Percentiles rank a stretch among this genome's conserved stretches.
Conservation (phyloP, 2,888 invertebrate species). For the Branchellion lobata region DNA sequence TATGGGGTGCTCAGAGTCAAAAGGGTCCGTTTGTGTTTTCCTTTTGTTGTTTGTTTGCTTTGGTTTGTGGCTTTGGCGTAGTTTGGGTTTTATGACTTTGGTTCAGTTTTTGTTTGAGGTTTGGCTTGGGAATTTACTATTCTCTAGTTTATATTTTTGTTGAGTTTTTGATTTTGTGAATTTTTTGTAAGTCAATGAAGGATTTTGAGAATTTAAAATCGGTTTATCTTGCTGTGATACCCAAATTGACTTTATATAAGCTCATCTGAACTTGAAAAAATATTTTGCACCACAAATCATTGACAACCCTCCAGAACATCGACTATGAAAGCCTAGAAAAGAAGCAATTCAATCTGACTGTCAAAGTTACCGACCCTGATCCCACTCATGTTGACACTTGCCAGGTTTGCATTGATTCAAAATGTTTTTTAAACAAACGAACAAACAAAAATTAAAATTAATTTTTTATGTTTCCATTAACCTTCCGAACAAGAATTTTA, state of each 20-base stretch:
- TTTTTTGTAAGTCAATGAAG: too few species aligned
- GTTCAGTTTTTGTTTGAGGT: too few species aligned
- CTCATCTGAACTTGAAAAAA: neutral
- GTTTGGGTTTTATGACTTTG: too few species aligned
- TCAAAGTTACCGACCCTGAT: constrained; percentile 57
- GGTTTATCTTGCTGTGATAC: too few species aligned
- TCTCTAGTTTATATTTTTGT: too few species aligned
- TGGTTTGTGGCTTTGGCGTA: too few species aligned
- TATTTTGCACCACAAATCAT: neutral
- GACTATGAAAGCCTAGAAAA: constrained; percentile 57
- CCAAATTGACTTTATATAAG: neutral
- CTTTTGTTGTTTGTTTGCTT: neutral
- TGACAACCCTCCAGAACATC: constrained; percentile 55
- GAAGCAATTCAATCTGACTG: constrained; percentile 59
- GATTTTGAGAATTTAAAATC: too few species aligned
- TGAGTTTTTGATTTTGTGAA: too few species aligned
- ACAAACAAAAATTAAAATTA: too few species aligned
- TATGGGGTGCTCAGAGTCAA: constrained; percentile 53
- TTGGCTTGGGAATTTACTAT: too few species aligned
- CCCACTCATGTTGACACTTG: constrained; percentile 72
- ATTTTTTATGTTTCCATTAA: too few species aligned
- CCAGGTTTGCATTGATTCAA: constrained; percentile 63
- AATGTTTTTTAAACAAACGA: neutral
- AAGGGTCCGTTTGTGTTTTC: constrained; percentile 46
- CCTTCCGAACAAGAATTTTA: too few species aligned